Conservation (phyloP, 2,113 vertebrate species). For the Gavia stellata region DNA sequence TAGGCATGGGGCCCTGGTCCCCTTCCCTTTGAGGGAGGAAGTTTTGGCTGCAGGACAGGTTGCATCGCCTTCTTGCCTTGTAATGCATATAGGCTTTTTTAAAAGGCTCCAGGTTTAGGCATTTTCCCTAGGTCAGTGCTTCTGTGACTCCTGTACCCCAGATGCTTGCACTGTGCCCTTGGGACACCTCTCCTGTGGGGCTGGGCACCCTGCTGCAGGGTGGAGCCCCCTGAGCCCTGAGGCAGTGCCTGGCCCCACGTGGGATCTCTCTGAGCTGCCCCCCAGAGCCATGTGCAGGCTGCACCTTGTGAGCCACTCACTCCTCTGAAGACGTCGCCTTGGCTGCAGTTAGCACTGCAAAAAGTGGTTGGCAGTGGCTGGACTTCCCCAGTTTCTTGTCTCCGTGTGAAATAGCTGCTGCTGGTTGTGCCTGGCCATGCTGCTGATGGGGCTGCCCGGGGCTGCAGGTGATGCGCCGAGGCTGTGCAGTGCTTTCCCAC, state of each 20-base stretch:
- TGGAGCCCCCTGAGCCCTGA: neutral
- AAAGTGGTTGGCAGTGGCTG: neutral
- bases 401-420: neutral
- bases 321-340: neutral
- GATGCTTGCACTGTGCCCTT: neutral
- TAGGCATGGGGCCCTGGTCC: neutral
- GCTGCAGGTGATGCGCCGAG: fast-evolving
- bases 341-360: neutral
- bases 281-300: neutral
- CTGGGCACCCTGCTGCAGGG: neutral
- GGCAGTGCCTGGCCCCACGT: fast-evolving
- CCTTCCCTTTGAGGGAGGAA: neutral
- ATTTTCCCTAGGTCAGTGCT: neutral
- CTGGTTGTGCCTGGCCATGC: neutral
- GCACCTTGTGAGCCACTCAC: fast-evolving
- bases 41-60: neutral
- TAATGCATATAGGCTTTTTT: neutral
- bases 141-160: fast-evolving
- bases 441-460: fast-evolving
- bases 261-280: neutral
- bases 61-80: neutral
- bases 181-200: fast-evolving
- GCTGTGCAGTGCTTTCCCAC: fast-evolving
- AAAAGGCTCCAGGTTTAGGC: neutral
- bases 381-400: neutral